Base-by-base conservation (phyloP, 2,113 vertebrate genomes). In the Pogona vitticeps region DNA sequence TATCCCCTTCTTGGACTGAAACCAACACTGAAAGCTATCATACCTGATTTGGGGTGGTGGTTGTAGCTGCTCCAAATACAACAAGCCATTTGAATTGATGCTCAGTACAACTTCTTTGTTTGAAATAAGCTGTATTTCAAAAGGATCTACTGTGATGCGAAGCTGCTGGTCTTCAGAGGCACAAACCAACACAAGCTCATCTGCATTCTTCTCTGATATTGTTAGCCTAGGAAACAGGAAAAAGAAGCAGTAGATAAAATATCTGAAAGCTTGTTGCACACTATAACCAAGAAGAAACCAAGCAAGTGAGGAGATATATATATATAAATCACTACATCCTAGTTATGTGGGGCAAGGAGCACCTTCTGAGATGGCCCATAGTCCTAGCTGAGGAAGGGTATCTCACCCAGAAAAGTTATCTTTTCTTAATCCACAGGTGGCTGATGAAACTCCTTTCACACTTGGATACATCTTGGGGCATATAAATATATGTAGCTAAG, bases 31-130 rank as follows among this genome's bases (percentile, higher is more conserved):
- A 80, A 36, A 84, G 42, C 86, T 89, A 84, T 85, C 89, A 80
- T 93, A 94, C 92, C 94, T 92, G 86, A 94, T 96, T 95, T 95
- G 94, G 23, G 92, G 92, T 85, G 92, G 94, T 85, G 91, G 89
- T 80, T 93, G 97, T 26, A 97, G 91, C 14, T 96, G 95, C 90
- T 99, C 98, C 79, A 99, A 98, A 95, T 97, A 97, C 70, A 99
- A 94, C 46, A 97, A 95, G 14, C 96, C 96, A 80, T 91, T 92
- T 52, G 97, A 94, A 94, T 99, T 99, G 89, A 99, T 94, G 15
- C 97, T 98, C n/a, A 97, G 90, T 40, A 97, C 63, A 89, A 92
- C 91, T 63, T 98, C 97, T 3, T 94, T 95, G 72, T 96, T 94
- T 85, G 94, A 97, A 83, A 96, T 89, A 85, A 99, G 87, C 90